Evolutionary conservation across 2,797 vertebrate genomes (phyloP), one percentile per base, ranked within the genome.

Genomic region (Remorina albescens): DNA sequence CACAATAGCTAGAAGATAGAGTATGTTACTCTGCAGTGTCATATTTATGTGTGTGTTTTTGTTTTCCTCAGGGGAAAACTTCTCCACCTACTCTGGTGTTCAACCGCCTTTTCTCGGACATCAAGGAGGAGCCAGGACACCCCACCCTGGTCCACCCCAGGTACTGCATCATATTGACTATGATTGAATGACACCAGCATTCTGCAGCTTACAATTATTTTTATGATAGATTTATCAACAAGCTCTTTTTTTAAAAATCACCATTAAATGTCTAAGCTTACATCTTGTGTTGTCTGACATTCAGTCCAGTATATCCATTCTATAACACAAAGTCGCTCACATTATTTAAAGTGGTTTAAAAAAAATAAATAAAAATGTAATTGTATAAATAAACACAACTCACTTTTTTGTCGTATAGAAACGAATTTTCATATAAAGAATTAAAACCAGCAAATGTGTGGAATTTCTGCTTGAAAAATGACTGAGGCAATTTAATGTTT

Each of bases 61-160:
- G 1, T 81, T 75, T 71, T 74, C 74, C 50, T 54, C 89, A 92
- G 92, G 89, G 71, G 64, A 93, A 92, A 83, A 60, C 87, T 30
- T 86, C 94, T 75, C 88, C 94, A 51, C 93, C 95, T 41, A 90
- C 91, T 63, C 81, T 97, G 88, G 93, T 95, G 67, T 94, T 98
- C 67, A 92, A 94, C 0, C 95, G 94, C 37, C 96, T 98, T 93
- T 98, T 97, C 86, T 94, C 96, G 12, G 95, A 97, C 78, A 97
- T 99, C 92, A 99, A 99, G 88, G 97, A 99, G 92, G 97, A 99
- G 94, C 95, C 95, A 76, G 97, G 95, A 92, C 92, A 94, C 80
- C 92, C 94, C 83, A 92, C 96, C 78, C 92, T 98, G 91, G 89
- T 98, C 86, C 97, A 98, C 80, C 97, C 97, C 84, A 98, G 97